Percentiles rank a stretch among this genome's conserved stretches.
Conservation (phyloP, 1,140 invertebrate species). For the Octopus sinensis region DNA sequence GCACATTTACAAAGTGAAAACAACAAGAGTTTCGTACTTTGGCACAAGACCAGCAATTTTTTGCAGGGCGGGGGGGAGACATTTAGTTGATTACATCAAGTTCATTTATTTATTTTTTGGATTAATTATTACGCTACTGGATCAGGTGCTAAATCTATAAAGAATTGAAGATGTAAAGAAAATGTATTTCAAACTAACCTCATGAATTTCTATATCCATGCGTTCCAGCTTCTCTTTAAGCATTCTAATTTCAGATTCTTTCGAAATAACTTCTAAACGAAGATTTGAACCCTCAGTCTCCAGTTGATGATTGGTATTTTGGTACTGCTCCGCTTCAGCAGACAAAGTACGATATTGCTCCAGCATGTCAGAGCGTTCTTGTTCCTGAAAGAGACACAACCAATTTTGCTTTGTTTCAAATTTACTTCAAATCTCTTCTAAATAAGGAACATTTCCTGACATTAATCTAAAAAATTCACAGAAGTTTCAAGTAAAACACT, state of each 20-base stretch:
- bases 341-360: conserved; percentile 56
- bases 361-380: conserved; percentile 52
- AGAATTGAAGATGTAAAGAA: too few relatives aligned
- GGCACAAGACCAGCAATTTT: too few relatives aligned
- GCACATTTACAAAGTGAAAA: too few relatives aligned
- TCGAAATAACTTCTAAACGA: conserved; percentile 53
- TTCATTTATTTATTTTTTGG: too few relatives aligned
- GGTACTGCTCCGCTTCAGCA: conserved; percentile 53
- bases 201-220: conserved; percentile 53
- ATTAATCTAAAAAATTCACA: not conserved
- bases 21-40: too few relatives aligned
- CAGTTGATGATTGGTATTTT: conserved; percentile 51
- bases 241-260: conserved; percentile 52
- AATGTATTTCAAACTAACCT: conserved; percentile 34
- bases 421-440: too few relatives aligned
- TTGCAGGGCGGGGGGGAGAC: too few relatives aligned
- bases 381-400: conserved; percentile 42
- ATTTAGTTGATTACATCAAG: too few relatives aligned
- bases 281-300: conserved; percentile 56
- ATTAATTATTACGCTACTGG: too few relatives aligned
- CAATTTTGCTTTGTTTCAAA: not conserved
- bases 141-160: too few relatives aligned
- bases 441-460: too few relatives aligned
- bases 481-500: not conserved
- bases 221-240: conserved; percentile 51